phyloP scores from a whole-genome alignment of 1,140 invertebrate genomes.

The Ganaspis sp. region DNA sequence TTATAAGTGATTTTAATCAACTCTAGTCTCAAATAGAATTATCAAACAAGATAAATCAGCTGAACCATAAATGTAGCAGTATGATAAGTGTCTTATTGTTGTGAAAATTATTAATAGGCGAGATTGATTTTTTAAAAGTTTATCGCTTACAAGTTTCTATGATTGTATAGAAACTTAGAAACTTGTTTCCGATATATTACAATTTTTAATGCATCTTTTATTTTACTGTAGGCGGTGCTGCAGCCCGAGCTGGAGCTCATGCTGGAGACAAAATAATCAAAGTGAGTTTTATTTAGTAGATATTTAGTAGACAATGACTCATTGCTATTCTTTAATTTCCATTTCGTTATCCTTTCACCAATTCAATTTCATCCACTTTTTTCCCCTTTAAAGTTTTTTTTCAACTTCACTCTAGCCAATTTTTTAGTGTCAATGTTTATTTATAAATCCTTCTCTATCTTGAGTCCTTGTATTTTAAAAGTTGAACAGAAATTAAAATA shows the following conservation, averaged over 20 bases:
- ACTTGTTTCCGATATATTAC: conserved; percentile 1
- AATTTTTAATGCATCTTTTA: conserved; percentile 43
- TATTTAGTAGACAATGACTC: conserved; percentile 24
- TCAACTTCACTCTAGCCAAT: background rate
- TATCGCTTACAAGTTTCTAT: background rate
- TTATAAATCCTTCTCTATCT: too few species aligned
- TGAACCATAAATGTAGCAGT: background rate
- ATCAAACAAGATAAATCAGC: conserved; percentile 22
- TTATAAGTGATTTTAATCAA: conserved; percentile 16
- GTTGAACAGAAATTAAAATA: background rate
- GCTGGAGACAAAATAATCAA: conserved; percentile 96
- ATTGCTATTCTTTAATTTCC: conserved; percentile 2
- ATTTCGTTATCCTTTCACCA: background rate
- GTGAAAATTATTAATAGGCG: conserved; percentile 9
- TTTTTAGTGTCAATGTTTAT: too few species aligned
- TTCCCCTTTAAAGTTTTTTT: background rate
- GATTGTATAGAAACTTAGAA: conserved; percentile 22
- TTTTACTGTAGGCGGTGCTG: conserved; percentile 87
- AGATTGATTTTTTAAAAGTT: background rate
- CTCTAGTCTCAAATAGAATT: background rate
- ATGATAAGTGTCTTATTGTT: background rate
- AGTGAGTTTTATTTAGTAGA: conserved; percentile 76
- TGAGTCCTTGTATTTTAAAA: too few species aligned
- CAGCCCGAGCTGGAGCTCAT: conserved; percentile 93
- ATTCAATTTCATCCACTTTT: background rate